phyloP scores from a whole-genome alignment of 2,888 invertebrate genomes.

The Drosophila kambysellisi region DNA sequence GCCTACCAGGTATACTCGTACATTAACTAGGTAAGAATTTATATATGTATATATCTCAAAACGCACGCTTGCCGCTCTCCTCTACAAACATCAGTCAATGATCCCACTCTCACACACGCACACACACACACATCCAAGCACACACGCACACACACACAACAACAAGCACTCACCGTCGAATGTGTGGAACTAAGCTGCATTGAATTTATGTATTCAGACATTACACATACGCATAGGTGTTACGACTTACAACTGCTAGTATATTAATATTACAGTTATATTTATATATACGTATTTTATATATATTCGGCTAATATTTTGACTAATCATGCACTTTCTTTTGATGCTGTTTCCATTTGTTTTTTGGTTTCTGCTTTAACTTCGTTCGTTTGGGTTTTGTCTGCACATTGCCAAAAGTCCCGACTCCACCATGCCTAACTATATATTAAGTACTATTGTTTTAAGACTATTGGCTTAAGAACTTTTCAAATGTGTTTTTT shows the following conservation, averaged over 20 bases:
- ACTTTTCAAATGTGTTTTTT: slow-evolving; percentile 24
- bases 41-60: slow-evolving; percentile 13
- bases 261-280: slow-evolving; percentile 49
- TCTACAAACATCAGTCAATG: slow-evolving; percentile 64
- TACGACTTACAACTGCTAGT: slow-evolving; percentile 60
- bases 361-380: slow-evolving; percentile 39
- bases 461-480: slow-evolving; percentile 48
- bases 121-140: background rate
- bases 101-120: slow-evolving; percentile 27
- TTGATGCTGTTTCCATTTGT: slow-evolving; percentile 28
- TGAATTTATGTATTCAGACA: slow-evolving; percentile 12
- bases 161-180: slow-evolving; percentile 13
- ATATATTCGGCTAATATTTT: slow-evolving; percentile 66
- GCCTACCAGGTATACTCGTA: slow-evolving; percentile 70
- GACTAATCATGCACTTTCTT: slow-evolving; percentile 58
- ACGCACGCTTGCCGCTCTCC: slow-evolving; percentile 9
- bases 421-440: slow-evolving; percentile 60
- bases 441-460: slow-evolving; percentile 46
- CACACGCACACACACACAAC: slow-evolving; percentile 8
- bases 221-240: slow-evolving; percentile 56
- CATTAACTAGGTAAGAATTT: slow-evolving; percentile 45
- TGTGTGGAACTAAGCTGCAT: slow-evolving; percentile 5
- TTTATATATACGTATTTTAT: slow-evolving; percentile 38
- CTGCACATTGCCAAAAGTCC: slow-evolving; percentile 32
- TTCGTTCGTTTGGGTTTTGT: slow-evolving; percentile 26